Evolutionary conservation across 2,113 vertebrate genomes (phyloP).

Genomic region (Cettia cetti): DNA sequence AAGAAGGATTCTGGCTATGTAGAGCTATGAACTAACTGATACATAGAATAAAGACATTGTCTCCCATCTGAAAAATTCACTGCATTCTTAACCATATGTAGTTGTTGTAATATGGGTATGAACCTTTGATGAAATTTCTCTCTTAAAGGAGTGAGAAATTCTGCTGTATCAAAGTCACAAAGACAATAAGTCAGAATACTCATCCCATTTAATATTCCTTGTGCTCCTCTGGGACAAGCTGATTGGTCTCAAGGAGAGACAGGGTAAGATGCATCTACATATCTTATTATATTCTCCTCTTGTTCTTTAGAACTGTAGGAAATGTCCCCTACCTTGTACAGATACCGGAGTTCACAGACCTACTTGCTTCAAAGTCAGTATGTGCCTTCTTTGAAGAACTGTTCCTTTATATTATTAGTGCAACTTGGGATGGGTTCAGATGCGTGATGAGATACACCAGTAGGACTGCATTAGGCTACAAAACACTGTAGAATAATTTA

Average conservation of each 20-base stretch:
- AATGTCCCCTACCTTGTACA: background rate
- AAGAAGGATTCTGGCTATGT: background rate
- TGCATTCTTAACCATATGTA: background rate
- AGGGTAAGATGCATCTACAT: background rate
- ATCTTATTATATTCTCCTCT: background rate
- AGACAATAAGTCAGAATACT: background rate
- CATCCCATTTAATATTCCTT: background rate
- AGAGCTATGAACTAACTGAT: background rate
- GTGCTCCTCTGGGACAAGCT: background rate
- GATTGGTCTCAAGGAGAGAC: background rate
- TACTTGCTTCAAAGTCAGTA: background rate
- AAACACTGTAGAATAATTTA: background rate
- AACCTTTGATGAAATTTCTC: background rate
- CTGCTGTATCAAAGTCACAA: background rate
- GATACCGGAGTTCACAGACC: background rate
- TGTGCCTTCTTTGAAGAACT: background rate
- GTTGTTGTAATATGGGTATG: background rate
- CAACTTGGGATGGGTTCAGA: background rate
- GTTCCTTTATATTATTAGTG: background rate
- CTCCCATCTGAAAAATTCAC: background rate
- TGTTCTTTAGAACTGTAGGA: background rate
- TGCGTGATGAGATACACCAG: background rate
- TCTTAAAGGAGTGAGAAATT: background rate
- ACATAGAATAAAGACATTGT: background rate
- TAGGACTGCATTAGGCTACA: background rate